These are phyloP conservation scores for Xiphophorus birchmanni DNA, from an alignment of 2,797 vertebrate genomes.

Conservation along the genomic window DNA sequence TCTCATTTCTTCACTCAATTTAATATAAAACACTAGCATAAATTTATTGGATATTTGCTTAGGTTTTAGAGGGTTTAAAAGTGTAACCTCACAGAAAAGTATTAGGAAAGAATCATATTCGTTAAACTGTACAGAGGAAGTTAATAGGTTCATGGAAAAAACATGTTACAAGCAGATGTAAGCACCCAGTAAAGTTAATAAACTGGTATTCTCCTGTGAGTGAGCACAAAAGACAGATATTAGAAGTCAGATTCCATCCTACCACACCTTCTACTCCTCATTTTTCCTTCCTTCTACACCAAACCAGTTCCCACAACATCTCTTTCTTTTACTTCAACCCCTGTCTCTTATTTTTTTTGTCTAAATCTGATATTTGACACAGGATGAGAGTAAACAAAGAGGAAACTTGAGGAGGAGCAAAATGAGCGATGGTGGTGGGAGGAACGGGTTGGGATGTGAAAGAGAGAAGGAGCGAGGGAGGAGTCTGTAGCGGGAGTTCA, in stretches of 20 bases:
- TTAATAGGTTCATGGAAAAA: constrained; percentile 2
- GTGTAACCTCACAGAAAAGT: neutral
- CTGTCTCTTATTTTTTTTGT: neutral
- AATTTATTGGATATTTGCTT: neutral
- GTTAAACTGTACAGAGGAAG: neutral
- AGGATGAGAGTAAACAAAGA: constrained; percentile 15
- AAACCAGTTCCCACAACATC: neutral
- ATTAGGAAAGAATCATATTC: neutral
- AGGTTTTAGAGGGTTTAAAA: neutral
- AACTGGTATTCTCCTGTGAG: constrained; percentile 20
- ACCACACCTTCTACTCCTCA: neutral
- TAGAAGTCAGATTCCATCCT: constrained; percentile 9
- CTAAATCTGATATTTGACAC: constrained; percentile 22
- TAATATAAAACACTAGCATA: neutral
- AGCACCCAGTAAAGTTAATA: constrained; percentile 11
- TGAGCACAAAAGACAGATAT: constrained; percentile 19
- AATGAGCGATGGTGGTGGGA: constrained; percentile 16
- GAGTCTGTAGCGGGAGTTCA: constrained; percentile 47
- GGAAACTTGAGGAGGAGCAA: constrained; percentile 28
- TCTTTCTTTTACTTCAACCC: neutral
- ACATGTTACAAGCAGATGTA: constrained; percentile 2
- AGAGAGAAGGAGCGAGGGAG: constrained; percentile 32
- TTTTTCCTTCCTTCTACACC: neutral
- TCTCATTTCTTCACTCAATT: neutral
- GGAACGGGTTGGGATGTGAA: constrained; percentile 23